phyloP scores from a whole-genome alignment of 1,140 invertebrate species.

The Drosophila nebulosa region DNA sequence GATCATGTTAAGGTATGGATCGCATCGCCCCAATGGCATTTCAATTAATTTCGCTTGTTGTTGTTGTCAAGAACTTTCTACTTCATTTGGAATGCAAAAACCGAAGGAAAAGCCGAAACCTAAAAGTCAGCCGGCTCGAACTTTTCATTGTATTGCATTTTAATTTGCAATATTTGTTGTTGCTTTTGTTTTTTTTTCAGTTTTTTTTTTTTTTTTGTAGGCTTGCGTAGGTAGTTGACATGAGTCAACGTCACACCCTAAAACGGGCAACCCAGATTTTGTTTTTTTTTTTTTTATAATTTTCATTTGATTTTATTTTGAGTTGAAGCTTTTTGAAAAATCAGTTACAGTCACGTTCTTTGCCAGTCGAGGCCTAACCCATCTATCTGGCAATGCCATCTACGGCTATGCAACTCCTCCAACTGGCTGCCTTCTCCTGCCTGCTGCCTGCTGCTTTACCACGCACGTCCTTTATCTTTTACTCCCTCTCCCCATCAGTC shows the following conservation, averaged over 20 bases:
- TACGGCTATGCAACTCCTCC: not conserved
- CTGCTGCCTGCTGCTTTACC: not conserved
- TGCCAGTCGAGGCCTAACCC: not conserved
- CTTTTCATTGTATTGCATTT: conserved; percentile 2
- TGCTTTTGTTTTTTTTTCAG: not conserved
- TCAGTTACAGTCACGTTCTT: conserved; percentile 5
- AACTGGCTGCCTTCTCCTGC: not conserved
- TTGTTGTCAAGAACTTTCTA: conserved; percentile 3
- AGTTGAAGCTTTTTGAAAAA: not conserved
- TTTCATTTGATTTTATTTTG: not conserved
- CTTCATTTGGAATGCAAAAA: conserved; percentile 10
- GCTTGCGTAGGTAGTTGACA: not conserved
- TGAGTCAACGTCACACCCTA: conserved; percentile 11
- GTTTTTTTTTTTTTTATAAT: not conserved
- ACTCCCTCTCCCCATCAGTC: not conserved
- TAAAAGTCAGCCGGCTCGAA: not conserved
- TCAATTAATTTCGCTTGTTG: conserved; percentile 4
- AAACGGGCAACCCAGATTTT: conserved; percentile 3
- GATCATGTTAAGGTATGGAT: not conserved
- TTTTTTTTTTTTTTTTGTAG: not conserved
- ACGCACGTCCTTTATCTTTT: conserved; percentile 1
- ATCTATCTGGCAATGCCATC: conserved; percentile 27
- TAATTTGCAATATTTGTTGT: conserved; percentile 23
- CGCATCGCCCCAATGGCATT: not conserved
- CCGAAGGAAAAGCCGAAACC: not conserved